Conservation (phyloP, 2,888 invertebrate genomes). For the Oscheius myriophilus region DNA sequence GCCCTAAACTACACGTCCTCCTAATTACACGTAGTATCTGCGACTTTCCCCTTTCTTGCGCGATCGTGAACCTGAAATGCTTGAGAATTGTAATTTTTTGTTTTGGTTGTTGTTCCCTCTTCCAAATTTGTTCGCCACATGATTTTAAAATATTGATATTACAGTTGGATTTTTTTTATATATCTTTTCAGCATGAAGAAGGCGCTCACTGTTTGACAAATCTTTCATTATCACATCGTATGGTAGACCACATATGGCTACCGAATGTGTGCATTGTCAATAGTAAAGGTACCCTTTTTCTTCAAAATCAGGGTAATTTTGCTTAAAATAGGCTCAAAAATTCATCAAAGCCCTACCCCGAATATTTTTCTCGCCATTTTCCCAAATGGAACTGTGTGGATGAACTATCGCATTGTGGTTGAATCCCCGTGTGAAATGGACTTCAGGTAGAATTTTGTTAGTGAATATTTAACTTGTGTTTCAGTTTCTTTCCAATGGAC, state of each 20-base stretch:
- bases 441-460: constrained; percentile 46
- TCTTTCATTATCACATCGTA: constrained; percentile 64
- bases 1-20: no score
- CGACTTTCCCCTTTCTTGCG: no score
- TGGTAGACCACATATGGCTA: constrained; percentile 68
- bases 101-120: no score
- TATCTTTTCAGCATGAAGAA: constrained; percentile 61
- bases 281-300: constrained; percentile 37
- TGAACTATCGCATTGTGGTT: constrained; percentile 66
- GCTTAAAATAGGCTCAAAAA: constrained; percentile 46
- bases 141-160: no score
- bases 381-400: constrained; percentile 69
- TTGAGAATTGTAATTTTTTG: no score
- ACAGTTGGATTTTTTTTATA: no score
- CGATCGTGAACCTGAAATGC: no score
- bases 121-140: no score
- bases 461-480: background rate
- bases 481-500: constrained; percentile 65
- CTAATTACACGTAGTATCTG: no score
- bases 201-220: constrained; percentile 69
- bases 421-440: constrained; percentile 70
- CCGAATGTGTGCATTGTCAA: constrained; percentile 68
- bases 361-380: constrained; percentile 70
- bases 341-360: constrained; percentile 68
- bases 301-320: background rate